These are phyloP conservation scores for Sphenodon punctatus DNA, from an alignment of 2,797 vertebrate genomes.

Conservation along the genomic window DNA sequence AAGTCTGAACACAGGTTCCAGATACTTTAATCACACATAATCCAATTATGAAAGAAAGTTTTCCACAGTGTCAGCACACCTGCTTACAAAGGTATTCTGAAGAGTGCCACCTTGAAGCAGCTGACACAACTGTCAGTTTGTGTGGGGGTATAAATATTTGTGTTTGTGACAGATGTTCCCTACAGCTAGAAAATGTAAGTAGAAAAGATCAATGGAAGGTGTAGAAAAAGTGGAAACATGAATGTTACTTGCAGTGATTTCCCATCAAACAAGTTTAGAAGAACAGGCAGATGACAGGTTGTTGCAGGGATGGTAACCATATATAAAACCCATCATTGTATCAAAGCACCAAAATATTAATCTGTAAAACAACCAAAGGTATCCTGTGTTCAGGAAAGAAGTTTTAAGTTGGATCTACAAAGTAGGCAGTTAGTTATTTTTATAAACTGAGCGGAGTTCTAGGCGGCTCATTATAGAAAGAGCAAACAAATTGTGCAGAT, in stretches of 20 bases:
- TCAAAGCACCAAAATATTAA: constrained; percentile 24
- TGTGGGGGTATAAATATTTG: constrained; percentile 26
- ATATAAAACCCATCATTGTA: constrained; percentile 38
- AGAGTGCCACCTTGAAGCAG: constrained; percentile 27
- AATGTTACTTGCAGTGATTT: constrained; percentile 1
- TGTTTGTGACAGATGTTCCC: constrained; percentile 54
- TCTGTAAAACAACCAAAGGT: constrained; percentile 34
- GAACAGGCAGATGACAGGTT: constrained; percentile 26
- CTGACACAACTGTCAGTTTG: constrained; percentile 42
- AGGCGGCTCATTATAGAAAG: constrained; percentile 24
- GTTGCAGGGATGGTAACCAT: constrained; percentile 36
- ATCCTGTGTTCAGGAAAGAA: constrained; percentile 25
- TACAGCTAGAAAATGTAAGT: constrained; percentile 45
- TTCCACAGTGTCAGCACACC: constrained; percentile 43
- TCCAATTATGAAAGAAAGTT: constrained; percentile 45
- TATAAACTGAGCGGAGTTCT: neutral
- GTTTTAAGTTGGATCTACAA: constrained; percentile 26
- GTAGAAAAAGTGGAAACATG: constrained; percentile 21
- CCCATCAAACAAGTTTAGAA: constrained; percentile 17
- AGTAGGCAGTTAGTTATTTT: constrained; percentile 12
- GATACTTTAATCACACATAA: constrained; percentile 28
- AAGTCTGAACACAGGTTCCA: constrained; percentile 28
- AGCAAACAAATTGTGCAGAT: neutral
- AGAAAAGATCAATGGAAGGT: neutral
- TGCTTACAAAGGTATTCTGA: constrained; percentile 41